Percentiles rank a stretch among this genome's conserved stretches.
These are phyloP conservation scores for Zaprionus bogoriensis DNA, from an alignment of 2,888 invertebrate species.

Conservation along the genomic window DNA sequence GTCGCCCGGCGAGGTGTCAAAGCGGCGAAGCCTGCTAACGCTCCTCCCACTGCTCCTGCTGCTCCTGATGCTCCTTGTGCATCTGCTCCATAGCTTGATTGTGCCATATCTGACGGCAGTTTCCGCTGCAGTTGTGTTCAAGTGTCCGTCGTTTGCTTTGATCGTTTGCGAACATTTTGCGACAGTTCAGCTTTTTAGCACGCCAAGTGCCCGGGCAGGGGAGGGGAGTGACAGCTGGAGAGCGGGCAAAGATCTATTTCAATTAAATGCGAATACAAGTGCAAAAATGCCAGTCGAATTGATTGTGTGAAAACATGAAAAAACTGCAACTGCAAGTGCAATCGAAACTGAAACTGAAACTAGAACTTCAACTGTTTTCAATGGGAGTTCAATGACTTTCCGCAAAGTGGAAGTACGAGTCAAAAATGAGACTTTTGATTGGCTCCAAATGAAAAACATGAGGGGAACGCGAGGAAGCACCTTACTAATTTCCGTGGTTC, in stretches of 20 bases:
- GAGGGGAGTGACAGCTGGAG: constrained; percentile 2
- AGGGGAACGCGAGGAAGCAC: too few species aligned
- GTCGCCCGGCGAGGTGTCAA: constrained; percentile 59
- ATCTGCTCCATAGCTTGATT: constrained; percentile 39
- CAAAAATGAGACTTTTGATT: too few species aligned
- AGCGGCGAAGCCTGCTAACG: constrained; percentile 24
- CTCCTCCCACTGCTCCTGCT: constrained; percentile 6
- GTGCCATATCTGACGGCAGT: constrained; percentile 60
- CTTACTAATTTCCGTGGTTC: too few species aligned
- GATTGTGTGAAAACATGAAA: not conserved
- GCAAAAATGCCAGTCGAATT: not conserved
- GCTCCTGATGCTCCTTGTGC: not conserved
- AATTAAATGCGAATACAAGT: constrained; percentile 21
- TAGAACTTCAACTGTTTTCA: too few species aligned
- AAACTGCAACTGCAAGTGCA: not conserved
- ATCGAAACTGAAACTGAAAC: too few species aligned
- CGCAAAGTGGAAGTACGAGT: not conserved
- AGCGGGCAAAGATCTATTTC: constrained; percentile 29
- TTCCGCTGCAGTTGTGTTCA: constrained; percentile 29
- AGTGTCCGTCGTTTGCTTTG: constrained; percentile 47
- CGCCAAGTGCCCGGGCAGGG: too few species aligned
- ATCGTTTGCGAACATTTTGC: constrained; percentile 51
- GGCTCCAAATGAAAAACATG: too few species aligned
- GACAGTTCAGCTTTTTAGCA: constrained; percentile 47
- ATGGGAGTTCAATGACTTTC: not conserved